A percentile compares a stretch with the other conserved stretches of the same genome.
Evolutionary conservation across 2,113 vertebrate genomes (phyloP).

Genomic region (Pyrgilauda ruficollis): DNA sequence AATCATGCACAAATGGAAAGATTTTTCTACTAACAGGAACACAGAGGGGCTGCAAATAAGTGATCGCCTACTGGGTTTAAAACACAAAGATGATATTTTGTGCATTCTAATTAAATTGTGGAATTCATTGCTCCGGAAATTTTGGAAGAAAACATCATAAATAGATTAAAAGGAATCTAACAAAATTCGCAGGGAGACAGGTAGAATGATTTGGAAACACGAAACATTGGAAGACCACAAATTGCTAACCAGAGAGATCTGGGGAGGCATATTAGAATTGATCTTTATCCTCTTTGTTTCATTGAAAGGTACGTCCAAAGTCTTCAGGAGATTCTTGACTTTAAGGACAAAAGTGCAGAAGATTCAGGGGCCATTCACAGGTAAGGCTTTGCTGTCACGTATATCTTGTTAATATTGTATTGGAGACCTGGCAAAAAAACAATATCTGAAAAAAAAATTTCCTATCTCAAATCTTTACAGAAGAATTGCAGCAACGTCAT

Average conservation of each 20-base stretch:
- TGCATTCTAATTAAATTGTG: slow-evolving; percentile 1
- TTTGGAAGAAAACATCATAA: neutral
- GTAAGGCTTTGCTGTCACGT: slow-evolving; percentile 70
- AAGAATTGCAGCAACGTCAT: neutral
- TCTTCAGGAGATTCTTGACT: slow-evolving; percentile 91
- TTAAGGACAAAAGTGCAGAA: slow-evolving; percentile 88
- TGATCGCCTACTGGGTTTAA: neutral
- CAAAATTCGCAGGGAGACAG: neutral
- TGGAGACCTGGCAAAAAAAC: neutral
- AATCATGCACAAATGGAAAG: neutral
- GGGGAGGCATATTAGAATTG: neutral
- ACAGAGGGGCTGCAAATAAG: neutral
- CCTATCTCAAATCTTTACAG: neutral
- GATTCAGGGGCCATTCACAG: slow-evolving; percentile 80
- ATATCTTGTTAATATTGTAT: neutral
- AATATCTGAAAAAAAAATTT: neutral
- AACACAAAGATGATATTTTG: neutral
- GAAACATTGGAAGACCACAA: neutral
- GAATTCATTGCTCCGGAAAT: neutral
- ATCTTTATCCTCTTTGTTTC: slow-evolving; percentile 17
- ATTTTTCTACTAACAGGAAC: slow-evolving; percentile 8
- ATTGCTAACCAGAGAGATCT: neutral
- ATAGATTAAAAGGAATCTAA: neutral
- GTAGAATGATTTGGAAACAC: neutral
- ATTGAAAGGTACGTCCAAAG: slow-evolving; percentile 90